Evolutionary conservation across 2,888 invertebrate genomes (phyloP).

Genomic region (Conops quadrifasciatus): DNA sequence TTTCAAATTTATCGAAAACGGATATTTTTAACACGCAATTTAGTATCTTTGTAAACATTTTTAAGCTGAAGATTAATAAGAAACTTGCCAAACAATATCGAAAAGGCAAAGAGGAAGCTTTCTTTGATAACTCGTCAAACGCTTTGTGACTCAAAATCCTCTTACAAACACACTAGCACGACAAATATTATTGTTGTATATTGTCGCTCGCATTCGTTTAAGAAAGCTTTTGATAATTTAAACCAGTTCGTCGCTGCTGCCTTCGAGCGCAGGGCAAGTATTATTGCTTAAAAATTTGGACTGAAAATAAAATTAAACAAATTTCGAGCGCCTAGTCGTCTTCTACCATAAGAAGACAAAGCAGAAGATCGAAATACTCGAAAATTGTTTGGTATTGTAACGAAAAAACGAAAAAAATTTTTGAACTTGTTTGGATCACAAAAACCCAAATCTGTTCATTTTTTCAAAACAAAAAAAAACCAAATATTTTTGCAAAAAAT

Average conservation of each 20-base stretch:
- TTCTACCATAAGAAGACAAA: conserved; percentile 28
- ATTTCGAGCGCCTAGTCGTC: conserved; percentile 42
- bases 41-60: conserved; percentile 50
- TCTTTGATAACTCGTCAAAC: conserved; percentile 50
- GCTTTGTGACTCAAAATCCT: no score
- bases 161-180: no score
- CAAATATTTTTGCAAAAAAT: conserved; percentile 36
- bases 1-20: conserved; percentile 25
- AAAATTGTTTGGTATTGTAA: conserved; percentile 41
- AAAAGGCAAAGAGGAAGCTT: conserved; percentile 19
- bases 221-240: no score
- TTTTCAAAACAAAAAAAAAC: conserved; percentile 21
- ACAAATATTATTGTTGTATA: conserved; percentile 40
- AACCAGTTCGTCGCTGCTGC: no score
- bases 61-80: conserved; percentile 57
- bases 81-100: conserved; percentile 7
- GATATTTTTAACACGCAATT: conserved; percentile 51
- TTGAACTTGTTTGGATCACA: conserved; percentile 44
- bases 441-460: conserved; percentile 10
- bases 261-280: no score
- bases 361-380: conserved; percentile 15
- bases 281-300: conserved; percentile 43
- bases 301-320: conserved; percentile 62
- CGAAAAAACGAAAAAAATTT: conserved; percentile 45
- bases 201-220: not conserved